A percentile compares a stretch with the other conserved stretches of the same genome.
Conservation (phyloP, 2,113 vertebrate species). For the Sinocyclocheilus rhinocerous region DNA sequence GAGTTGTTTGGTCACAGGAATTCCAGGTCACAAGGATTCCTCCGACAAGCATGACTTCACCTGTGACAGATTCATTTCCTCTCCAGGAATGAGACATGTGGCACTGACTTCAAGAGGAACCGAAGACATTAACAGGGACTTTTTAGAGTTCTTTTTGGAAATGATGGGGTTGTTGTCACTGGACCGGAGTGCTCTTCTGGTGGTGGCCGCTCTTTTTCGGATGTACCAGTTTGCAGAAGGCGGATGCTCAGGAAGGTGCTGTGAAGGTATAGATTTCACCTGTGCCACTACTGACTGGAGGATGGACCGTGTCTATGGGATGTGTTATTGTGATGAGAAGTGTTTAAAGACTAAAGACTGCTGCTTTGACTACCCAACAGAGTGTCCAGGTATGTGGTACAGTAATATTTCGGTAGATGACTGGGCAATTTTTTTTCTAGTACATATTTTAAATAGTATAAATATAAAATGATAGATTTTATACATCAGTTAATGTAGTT, state of each 20-base stretch:
- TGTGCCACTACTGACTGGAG: conserved; percentile 84
- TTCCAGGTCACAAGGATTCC: conserved; percentile 69
- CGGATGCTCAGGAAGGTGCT: conserved; percentile 83
- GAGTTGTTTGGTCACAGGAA: conserved; percentile 62
- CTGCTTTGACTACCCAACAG: conserved; percentile 87
- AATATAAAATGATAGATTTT: too few species aligned
- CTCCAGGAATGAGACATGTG: conserved; percentile 42
- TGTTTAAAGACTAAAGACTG: conserved; percentile 84
- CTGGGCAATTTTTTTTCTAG: too few species aligned
- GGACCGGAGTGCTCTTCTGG: conserved; percentile 62
- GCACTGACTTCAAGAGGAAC: neutral
- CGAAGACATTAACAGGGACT: neutral
- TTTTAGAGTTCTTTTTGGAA: neutral
- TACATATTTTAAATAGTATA: too few species aligned
- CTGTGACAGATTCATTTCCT: conserved; percentile 53
- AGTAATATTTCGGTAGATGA: neutral
- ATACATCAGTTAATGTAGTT: too few species aligned
- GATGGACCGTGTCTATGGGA: conserved; percentile 82
- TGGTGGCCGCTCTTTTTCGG: too few species aligned
- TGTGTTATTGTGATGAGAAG: conserved; percentile 87
- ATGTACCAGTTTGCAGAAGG: conserved; percentile 68
- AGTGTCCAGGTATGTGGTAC: conserved; percentile 84
- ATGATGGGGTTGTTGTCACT: conserved; percentile 7
- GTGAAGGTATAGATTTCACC: conserved; percentile 77
- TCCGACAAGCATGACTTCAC: conserved; percentile 51